Base-by-base conservation (phyloP, 2,888 invertebrate species). In the Alsophila aescularia region DNA sequence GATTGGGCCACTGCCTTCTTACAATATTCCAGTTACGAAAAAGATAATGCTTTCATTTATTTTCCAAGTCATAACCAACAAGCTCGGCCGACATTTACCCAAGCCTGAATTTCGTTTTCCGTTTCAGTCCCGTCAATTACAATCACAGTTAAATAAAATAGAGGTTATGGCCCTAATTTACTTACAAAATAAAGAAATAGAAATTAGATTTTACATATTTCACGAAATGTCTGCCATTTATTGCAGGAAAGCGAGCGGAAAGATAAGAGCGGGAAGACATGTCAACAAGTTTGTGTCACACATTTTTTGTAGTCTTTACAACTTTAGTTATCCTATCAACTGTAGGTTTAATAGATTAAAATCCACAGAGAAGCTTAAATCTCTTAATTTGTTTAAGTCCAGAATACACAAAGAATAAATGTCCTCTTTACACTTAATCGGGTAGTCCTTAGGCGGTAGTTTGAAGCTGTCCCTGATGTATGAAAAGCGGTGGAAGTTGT, bases 401-500 rank as follows among this genome's bases (percentile, higher is more conserved):
- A n/a, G n/a, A 29, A 10, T n/a, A 5, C 18, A 24, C 24, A 9
- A 39, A 24, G 27, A 40, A 6, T 8, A 0, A 18, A 36, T 27
- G 29, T 31, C 42, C 31, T 56, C 60, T 83, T 88, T 42, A 91
- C 90, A 61, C n/a, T 87, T 90, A 41, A 90, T 55, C 0, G 87
- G 84, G 56, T 87, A 86, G 65, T 90, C 90, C 69, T 88, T 91
- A 10, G 90, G 89, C 1, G 91, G 91, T 57, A 88, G 62, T 64
- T 85, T 90, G 62, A 84, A 87, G 63, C 85, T 87, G 59, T 90
- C 78, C 54, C 82, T 75, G 29, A 91, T 76, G 65, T 91, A 91
- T 0, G 89, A 79, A 66, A 91, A 91, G 49, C 90, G 85, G 66
- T 90, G n/a, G n/a, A n/a, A n/a, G n/a, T n/a, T n/a, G n/a, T 88